Base-by-base conservation (phyloP, 2,797 vertebrate genomes). In the Xenops minutus region DNA sequence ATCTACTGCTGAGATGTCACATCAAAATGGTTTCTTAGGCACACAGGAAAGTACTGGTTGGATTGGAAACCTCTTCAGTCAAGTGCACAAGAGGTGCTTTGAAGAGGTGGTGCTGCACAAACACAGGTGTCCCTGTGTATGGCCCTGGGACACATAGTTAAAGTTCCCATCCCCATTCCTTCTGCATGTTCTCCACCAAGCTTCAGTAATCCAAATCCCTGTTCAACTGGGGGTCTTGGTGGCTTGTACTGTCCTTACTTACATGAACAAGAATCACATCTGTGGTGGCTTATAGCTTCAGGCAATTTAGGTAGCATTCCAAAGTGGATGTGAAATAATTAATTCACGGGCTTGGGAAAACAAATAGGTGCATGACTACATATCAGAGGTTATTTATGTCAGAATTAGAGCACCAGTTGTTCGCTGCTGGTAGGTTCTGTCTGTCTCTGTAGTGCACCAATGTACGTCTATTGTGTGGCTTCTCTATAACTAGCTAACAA, bases 81-180 rank as follows among this genome's bases (percentile, higher is more conserved):
- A 30, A 39, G 7, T 19, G 20, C 23, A 29, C 23, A 46, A 34
- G 27, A 76, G 24, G 14, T 5, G 1, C 30, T 91, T 54, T 27
- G 52, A 64, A 83, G 36, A 77, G 27, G 30, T 61, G 22, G 2
- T 46, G 43, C 46, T 20, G 58, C 34, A 26, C 30, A 59, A 22
- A 30, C 0, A 3, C 41, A 62, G 21, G 67, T 64, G 52, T 48
- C 87, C n/a, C 41, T 39, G 5, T 0, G 0, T 23, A 18, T 14
- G 29, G 21, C n/a, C 61, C 36, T 74, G 39, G 48, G 49, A 48
- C 15, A 6, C 0, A 1, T 0, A 37, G n/a, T 10, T 63, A 34
- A 79, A 59, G 32, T 54, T 90, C 14, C 44, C 4, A 4, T 37
- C 66, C 59, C 29, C 23, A 5, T 67, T 68, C 24, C 6, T 89